Conservation (phyloP, 2,797 vertebrate species). For the Benthosema pterotum region DNA sequence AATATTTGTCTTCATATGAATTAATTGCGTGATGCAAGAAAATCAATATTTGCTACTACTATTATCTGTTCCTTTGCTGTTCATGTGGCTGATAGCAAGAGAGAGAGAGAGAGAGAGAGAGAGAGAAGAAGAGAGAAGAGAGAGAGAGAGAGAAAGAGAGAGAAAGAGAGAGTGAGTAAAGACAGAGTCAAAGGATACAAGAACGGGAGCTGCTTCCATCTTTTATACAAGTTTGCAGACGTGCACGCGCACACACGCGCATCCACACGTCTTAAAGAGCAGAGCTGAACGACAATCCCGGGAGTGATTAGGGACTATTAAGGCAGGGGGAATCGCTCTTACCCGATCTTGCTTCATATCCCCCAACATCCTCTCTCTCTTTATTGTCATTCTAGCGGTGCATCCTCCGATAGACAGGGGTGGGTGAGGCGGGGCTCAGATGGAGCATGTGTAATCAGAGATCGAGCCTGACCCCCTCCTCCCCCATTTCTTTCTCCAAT, state of each 20-base stretch:
- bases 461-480: neutral
- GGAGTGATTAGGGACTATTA: conserved; percentile 30
- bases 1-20: conserved; percentile 67
- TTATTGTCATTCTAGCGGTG: conserved; percentile 42
- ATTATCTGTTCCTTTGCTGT: conserved; percentile 24
- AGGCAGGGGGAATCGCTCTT: conserved; percentile 4
- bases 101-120: too few species aligned
- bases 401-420: conserved; percentile 10
- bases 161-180: too few species aligned
- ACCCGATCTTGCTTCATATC: conserved; percentile 27
- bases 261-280: conserved; percentile 13
- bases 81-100: neutral
- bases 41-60: conserved; percentile 61
- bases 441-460: conserved; percentile 40
- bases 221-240: neutral
- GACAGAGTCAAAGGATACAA: too few species aligned
- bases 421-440: conserved; percentile 16
- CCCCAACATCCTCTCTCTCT: conserved; percentile 16
- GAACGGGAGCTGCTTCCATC: too few species aligned
- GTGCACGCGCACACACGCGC: neutral
- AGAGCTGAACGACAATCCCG: conserved; percentile 23
- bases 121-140: too few species aligned
- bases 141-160: too few species aligned
- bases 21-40: conserved; percentile 49
- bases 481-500: conserved; percentile 1